Conservation (phyloP, 2,888 invertebrate species). For the Xanthia togata region DNA sequence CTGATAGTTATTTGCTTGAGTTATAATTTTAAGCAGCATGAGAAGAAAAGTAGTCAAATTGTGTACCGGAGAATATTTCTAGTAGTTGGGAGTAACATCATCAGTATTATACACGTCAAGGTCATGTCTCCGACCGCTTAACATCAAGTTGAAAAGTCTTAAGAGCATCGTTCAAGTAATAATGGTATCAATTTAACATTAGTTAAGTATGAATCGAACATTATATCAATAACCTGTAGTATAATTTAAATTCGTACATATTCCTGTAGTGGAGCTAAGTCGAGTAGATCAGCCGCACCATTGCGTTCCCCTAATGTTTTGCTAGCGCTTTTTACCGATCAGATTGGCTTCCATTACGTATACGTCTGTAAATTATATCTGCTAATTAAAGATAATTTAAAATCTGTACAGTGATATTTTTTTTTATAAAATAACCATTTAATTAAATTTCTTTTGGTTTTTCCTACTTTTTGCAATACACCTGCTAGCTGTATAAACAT, state of each 20-base stretch:
- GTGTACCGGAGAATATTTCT: background rate
- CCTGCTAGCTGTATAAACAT: background rate
- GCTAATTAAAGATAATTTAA: too few relatives aligned
- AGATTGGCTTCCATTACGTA: conserved; percentile 24
- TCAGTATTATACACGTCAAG: background rate
- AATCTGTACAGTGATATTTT: too few relatives aligned
- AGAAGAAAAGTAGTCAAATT: background rate
- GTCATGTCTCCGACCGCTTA: background rate
- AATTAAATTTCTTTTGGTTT: too few relatives aligned
- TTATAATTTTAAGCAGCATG: background rate
- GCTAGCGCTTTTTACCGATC: conserved; percentile 30
- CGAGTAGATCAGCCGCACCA: conserved; percentile 35
- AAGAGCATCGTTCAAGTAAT: background rate
- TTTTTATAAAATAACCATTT: too few relatives aligned
- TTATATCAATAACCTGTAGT: background rate
- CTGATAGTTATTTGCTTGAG: background rate
- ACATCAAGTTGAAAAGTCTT: background rate
- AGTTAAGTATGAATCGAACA: background rate
- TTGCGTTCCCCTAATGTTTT: conserved; percentile 38
- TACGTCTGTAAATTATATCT: background rate
- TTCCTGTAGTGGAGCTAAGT: conserved; percentile 1
- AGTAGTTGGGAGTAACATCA: background rate
- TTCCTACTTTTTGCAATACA: too few relatives aligned
- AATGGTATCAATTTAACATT: background rate
- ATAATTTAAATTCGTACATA: conserved; percentile 8